Evolutionary conservation across 2,888 invertebrate species (phyloP), one percentile per base, ranked within the genome.

Genomic region (Shargacucullia verbasci): DNA sequence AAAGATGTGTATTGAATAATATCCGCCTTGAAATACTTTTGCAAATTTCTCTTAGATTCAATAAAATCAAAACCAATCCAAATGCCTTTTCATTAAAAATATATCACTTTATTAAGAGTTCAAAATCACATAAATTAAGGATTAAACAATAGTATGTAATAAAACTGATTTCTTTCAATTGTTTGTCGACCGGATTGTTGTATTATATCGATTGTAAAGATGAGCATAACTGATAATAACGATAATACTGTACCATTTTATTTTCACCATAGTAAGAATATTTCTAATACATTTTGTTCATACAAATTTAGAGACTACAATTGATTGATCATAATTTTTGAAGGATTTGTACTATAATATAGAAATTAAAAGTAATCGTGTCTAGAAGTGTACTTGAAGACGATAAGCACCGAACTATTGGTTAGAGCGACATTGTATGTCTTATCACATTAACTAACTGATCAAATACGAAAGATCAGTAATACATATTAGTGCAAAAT

Each of bases 71-170:
- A 62, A 60, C 8, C 11, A 58, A 39, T 7, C 7, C 2, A 12
- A 43, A 20, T 13, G 29, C 47, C 38, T 45, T 53, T 49, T 59
- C 74, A 67, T 78, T 84, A 86, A 86, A 90, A 91, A 91, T 89
- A 91, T 90, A 90, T 89, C 88, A 89, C 85, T 91, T 88, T 90
- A 90, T 86, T 89, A 74, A 81, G 81, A 73, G 82, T 20, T 82
- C 68, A 82, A 83, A 82, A 79, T 81, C 73, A 82, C 77, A 84
- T 74, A 70, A 79, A 70, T 70, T 59, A 79, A 62, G 27, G 69
- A 63, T 61, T 56, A 68, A 59, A 74, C 55, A 61, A 55, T 68
- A 70, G 60, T 59, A 44, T 54, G n/a, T 58, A 53, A 67, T n/a
- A n/a, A 62, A 76, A 60, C 69, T 67, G 71, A 66, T 65, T 53